A percentile compares a stretch with the other conserved stretches of the same genome.
phyloP scores from a whole-genome alignment of 2,113 vertebrate genomes.

The Vulpes ferrilata region DNA sequence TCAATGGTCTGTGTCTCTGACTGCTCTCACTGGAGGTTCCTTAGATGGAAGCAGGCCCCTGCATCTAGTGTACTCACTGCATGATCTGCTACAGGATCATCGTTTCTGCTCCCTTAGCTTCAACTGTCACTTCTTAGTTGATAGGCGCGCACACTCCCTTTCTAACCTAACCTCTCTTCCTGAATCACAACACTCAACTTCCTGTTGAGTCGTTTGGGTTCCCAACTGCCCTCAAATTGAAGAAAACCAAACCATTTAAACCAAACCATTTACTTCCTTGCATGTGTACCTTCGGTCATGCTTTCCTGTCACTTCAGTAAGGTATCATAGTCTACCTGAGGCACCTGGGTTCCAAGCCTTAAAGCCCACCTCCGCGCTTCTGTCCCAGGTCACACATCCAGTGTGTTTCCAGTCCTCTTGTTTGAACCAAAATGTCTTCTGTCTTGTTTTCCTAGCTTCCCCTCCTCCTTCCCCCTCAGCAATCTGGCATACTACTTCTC shows the following conservation, averaged over 20 bases:
- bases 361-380: background rate
- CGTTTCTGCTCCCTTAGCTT: background rate
- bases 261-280: background rate
- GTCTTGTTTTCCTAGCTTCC: background rate
- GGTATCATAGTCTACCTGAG: background rate
- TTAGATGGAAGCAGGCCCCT: background rate
- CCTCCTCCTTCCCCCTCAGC: background rate
- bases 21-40: background rate
- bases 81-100: background rate
- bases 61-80: background rate
- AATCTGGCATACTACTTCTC: background rate
- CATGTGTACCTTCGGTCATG: background rate
- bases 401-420: background rate
- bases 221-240: background rate
- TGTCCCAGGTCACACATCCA: background rate
- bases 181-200: background rate
- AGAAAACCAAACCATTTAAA: background rate
- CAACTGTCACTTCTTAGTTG: background rate
- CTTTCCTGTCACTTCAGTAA: background rate
- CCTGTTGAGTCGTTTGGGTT: background rate
- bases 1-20: background rate
- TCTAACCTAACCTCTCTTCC: background rate
- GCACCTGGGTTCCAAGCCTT: background rate
- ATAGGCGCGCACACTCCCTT: background rate
- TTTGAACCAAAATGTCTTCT: background rate